Percentiles rank a stretch among this genome's conserved stretches.
phyloP scores from a whole-genome alignment of 92 coral and sea anemone species.

The Hydrozoanthus gracilis region DNA sequence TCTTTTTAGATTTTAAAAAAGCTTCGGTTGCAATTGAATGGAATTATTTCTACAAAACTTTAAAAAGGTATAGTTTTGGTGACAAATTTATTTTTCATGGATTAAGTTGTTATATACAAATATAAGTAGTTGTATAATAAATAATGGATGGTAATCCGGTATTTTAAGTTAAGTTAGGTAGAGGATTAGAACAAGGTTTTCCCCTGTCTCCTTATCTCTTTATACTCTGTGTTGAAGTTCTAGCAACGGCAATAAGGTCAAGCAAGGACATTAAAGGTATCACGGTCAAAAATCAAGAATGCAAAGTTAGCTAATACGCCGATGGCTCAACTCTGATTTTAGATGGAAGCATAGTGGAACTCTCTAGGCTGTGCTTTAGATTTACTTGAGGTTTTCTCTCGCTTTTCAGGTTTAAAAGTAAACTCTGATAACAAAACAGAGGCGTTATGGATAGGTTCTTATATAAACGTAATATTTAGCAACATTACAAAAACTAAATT shows the following conservation, averaged over 20 bases:
- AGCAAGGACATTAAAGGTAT: constrained; percentile 10
- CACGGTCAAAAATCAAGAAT: constrained; percentile 12
- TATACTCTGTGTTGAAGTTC: constrained; percentile 35
- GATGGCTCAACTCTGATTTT: constrained; percentile 43
- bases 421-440: constrained; percentile 45
- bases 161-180: constrained; percentile 20
- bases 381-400: constrained; percentile 16
- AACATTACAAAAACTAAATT: background rate
- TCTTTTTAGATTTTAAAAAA: background rate
- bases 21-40: background rate
- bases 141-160: background rate
- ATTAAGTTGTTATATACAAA: background rate
- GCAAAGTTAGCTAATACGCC: constrained; percentile 43
- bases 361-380: constrained; percentile 29
- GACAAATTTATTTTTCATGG: background rate
- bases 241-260: constrained; percentile 25
- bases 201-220: constrained; percentile 44
- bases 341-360: constrained; percentile 12
- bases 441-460: constrained; percentile 44
- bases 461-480: background rate
- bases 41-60: background rate
- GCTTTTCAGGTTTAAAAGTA: constrained; percentile 38
- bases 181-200: constrained; percentile 40
- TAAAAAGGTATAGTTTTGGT: background rate
- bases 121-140: background rate